Percentiles rank a stretch among this genome's conserved stretches.
These are phyloP conservation scores for Drosophila maculinotata DNA, from an alignment of 2,888 invertebrate species.

Conservation along the genomic window DNA sequence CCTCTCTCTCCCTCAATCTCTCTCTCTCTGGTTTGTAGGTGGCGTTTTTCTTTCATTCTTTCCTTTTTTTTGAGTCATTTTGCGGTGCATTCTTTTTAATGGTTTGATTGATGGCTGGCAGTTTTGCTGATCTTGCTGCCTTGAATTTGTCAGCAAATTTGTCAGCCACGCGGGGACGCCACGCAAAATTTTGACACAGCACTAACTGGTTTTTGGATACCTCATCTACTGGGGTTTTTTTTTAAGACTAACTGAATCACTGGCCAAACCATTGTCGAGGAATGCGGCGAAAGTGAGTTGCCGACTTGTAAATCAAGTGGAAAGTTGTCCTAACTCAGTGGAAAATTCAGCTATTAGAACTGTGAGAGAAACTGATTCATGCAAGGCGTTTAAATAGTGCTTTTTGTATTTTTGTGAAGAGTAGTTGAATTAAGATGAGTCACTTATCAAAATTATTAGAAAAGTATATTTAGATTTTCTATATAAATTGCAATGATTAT, in stretches of 20 bases:
- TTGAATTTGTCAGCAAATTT: conserved; percentile 80
- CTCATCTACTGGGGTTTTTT: background rate
- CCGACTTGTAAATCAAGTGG: conserved; percentile 42
- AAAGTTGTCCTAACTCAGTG: conserved; percentile 31
- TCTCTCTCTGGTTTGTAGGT: conserved; percentile 58
- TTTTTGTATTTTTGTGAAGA: background rate
- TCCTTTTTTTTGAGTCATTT: conserved; percentile 62
- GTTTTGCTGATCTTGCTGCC: conserved; percentile 67
- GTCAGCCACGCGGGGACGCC: conserved; percentile 59
- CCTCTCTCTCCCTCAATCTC: background rate
- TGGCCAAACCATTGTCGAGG: conserved; percentile 57
- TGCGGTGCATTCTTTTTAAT: conserved; percentile 80
- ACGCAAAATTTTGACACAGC: conserved; percentile 40
- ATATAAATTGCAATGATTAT: too few species aligned
- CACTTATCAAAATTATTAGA: too few species aligned
- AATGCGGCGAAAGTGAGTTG: conserved; percentile 66
- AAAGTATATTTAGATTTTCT: too few species aligned
- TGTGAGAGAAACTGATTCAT: conserved; percentile 20
- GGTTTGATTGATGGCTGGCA: conserved; percentile 79
- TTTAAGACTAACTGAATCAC: conserved; percentile 71
- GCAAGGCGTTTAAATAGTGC: background rate
- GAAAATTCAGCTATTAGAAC: conserved; percentile 27
- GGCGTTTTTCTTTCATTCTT: conserved; percentile 46
- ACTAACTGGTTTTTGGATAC: conserved; percentile 64
- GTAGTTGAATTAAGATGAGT: background rate